Base-by-base conservation (phyloP, 1,140 invertebrate species). In the Drosophila nannoptera region DNA sequence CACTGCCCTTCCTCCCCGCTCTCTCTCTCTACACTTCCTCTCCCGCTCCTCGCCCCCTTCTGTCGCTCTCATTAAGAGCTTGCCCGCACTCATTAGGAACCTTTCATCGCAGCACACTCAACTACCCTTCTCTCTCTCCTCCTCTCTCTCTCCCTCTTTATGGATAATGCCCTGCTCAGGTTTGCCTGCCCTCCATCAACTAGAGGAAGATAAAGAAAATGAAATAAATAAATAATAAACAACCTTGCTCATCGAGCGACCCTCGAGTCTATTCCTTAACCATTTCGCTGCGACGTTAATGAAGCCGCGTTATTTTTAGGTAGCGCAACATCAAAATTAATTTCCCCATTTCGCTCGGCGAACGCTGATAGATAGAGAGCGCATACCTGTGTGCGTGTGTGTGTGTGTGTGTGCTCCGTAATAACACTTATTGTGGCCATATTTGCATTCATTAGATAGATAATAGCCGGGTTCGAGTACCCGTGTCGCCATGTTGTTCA, bases 381-480 rank as follows among this genome's bases (percentile, higher is more conserved):
- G 22, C 22, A 22, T 22, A 22, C 3, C 22, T 22, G n/a, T 35
- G 8, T 35, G 4, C 16, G 35, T 48, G 33, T 12, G n/a, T 38
- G 31, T 59, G 45, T 33, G 40, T 29, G 16, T 22, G 46, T 32
- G 67, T 64, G 62, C 38, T 36, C 22, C 43, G 40, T 70, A 65
- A 70, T 54, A 65, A 70, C 68, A 70, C 68, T 70, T 48, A 70
- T 66, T 70, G 68, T 59, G 62, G 62, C 29, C 53, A 70, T 70
- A 70, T 66, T 70, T 70, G 62, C 68, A 70, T 65, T 70, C 68
- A 70, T 70, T 70, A 70, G 62, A 66, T 70, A 42, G 12, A 59
- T 59, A 54, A 70, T 70, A 58, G 62, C 56, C 54, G n/a, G 29
- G 38, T 54, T 16, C 31, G n/a, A 29, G n/a, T 45, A 35, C 33